phyloP scores from a whole-genome alignment of 2,888 invertebrate species.

The Hipparchia semele region DNA sequence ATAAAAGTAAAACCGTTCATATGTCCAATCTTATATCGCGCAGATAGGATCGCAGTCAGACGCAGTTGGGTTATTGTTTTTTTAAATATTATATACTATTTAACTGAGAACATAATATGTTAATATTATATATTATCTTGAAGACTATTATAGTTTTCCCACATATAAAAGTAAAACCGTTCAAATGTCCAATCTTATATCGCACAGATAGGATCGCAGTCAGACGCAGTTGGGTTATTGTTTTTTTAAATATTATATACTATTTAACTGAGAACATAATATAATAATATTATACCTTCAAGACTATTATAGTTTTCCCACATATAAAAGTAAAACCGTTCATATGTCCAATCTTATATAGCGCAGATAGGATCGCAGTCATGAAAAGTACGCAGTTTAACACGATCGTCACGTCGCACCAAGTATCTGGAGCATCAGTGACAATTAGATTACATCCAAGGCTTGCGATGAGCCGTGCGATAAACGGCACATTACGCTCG shows the following conservation, averaged over 20 bases:
- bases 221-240: constrained; percentile 4
- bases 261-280: background rate
- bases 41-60: constrained; percentile 37
- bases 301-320: background rate
- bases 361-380: constrained; percentile 35
- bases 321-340: constrained; percentile 9
- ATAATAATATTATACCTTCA: background rate
- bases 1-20: constrained; percentile 9
- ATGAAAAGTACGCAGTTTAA: constrained; percentile 32
- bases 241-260: no score
- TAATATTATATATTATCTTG: background rate
- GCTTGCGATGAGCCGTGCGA: constrained; percentile 42
- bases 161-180: constrained; percentile 10
- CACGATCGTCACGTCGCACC: constrained; percentile 38
- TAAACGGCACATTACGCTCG: constrained; percentile 30
- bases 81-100: no score
- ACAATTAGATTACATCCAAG: constrained; percentile 43
- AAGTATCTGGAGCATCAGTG: constrained; percentile 41
- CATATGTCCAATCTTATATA: constrained; percentile 22
- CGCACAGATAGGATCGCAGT: constrained; percentile 33
- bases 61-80: no score
- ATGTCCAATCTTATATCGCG: constrained; percentile 20
- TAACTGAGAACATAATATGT: background rate
- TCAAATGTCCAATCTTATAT: constrained; percentile 23
- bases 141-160: background rate